phyloP scores from a whole-genome alignment of 2,888 invertebrate species.

The Drosophila bunnanda region DNA sequence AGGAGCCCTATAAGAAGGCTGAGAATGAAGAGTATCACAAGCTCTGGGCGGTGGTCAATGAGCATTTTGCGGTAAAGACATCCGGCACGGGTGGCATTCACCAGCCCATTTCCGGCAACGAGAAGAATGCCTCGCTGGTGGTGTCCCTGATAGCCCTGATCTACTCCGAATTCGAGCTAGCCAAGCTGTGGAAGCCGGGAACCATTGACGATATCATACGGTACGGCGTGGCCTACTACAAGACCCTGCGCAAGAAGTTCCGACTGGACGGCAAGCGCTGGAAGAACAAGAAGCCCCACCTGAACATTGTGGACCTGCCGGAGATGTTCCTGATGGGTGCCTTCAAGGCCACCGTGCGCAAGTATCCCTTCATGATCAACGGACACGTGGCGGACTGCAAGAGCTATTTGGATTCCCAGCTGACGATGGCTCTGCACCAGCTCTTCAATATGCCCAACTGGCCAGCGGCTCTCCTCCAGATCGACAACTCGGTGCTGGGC shows the following conservation, averaged over 20 bases:
- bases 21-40: constrained; percentile 60
- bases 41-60: constrained; percentile 80
- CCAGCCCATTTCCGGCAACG: constrained; percentile 67
- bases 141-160: constrained; percentile 87
- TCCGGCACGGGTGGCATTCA: constrained; percentile 79
- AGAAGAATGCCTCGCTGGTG: constrained; percentile 87
- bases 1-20: constrained; percentile 42
- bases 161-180: constrained; percentile 88
- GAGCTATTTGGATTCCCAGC: constrained; percentile 72
- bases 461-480: constrained; percentile 85
- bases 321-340: constrained; percentile 84
- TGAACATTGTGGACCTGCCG: constrained; percentile 80
- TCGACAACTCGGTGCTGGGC: constrained; percentile 87
- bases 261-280: constrained; percentile 73
- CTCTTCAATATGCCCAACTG: constrained; percentile 71
- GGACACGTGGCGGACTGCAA: constrained; percentile 80
- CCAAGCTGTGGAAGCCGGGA: constrained; percentile 87
- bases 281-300: constrained; percentile 72
- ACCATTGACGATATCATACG: constrained; percentile 86
- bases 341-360: constrained; percentile 79
- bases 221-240: constrained; percentile 76
- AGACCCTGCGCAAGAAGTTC: constrained; percentile 69
- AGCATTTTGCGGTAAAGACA: constrained; percentile 79
- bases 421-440: constrained; percentile 71
- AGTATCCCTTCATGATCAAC: constrained; percentile 73